Evolutionary conservation across 2,797 vertebrate genomes (phyloP).

Genomic region (Tinamus major): DNA sequence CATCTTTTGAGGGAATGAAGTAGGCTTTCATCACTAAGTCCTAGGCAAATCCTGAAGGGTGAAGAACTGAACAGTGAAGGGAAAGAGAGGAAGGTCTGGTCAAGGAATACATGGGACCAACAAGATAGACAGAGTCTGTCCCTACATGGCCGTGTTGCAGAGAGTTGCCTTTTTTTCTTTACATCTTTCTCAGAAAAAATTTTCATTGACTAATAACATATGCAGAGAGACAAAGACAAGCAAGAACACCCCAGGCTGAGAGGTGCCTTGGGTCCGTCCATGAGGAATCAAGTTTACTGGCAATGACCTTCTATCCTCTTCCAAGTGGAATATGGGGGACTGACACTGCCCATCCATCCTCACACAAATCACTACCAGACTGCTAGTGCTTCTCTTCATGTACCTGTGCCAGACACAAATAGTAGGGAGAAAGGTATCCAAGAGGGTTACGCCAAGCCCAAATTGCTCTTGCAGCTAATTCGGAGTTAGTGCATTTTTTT

Average conservation of each 20-base stretch:
- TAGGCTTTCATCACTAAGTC: conserved; percentile 37
- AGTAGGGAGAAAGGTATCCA: background rate
- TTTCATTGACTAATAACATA: background rate
- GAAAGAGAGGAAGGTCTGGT: background rate
- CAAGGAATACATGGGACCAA: background rate
- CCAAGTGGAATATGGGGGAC: background rate
- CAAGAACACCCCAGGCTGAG: background rate
- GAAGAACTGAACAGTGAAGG: background rate
- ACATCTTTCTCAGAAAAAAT: background rate
- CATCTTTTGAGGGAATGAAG: conserved; percentile 29
- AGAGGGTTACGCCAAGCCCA: rapidly evolving
- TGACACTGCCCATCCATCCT: background rate
- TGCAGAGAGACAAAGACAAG: background rate
- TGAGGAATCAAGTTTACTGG: too few species aligned
- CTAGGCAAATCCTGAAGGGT: conserved; percentile 12
- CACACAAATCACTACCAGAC: rapidly evolving
- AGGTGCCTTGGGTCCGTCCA: background rate
- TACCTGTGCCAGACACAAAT: background rate
- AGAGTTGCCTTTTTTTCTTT: background rate
- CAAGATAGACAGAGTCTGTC: background rate
- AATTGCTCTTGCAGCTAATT: background rate
- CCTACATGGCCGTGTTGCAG: background rate
- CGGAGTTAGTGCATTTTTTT: background rate
- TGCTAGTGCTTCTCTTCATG: background rate
- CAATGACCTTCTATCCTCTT: rapidly evolving